Conservation (phyloP, 2,888 invertebrate genomes). For the Pemphredon lugubris region DNA sequence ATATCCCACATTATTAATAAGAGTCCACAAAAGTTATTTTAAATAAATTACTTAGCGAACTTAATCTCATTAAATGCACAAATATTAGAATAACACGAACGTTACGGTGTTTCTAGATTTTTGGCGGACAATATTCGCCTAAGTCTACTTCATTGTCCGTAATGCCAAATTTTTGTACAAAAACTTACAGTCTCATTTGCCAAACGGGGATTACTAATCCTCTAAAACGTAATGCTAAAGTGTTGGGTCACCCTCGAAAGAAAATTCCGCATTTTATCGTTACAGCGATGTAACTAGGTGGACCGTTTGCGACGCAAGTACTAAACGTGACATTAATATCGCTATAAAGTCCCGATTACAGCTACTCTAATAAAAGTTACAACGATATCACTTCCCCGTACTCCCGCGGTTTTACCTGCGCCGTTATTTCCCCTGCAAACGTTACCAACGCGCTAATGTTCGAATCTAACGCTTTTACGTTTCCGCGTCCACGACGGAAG, state of each 20-base stretch:
- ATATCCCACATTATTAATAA: too few species aligned
- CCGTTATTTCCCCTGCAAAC: constrained; percentile 23
- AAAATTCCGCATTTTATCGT: constrained; percentile 1
- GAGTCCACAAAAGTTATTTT: too few species aligned
- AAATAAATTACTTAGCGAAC: too few species aligned
- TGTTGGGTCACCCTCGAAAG: neutral
- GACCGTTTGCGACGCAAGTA: constrained; percentile 1
- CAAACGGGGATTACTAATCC: too few species aligned
- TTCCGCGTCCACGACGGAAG: too few species aligned
- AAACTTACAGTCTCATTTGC: too few species aligned
- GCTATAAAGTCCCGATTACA: constrained; percentile 43
- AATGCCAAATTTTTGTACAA: too few species aligned
- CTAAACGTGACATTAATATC: constrained; percentile 43
- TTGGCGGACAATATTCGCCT: too few species aligned
- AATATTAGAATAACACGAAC: too few species aligned
- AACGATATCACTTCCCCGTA: constrained; percentile 28
- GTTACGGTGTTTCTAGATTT: too few species aligned
- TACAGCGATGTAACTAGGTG: neutral
- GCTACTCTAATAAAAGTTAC: constrained; percentile 42
- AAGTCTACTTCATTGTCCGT: too few species aligned
- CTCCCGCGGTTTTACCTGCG: constrained; percentile 25
- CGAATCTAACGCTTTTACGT: neutral
- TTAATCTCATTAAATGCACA: too few species aligned
- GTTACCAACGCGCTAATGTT: neutral
- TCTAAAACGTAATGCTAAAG: constrained; percentile 1